Conservation (phyloP, 2,888 invertebrate species). For the Operophtera brumata region DNA sequence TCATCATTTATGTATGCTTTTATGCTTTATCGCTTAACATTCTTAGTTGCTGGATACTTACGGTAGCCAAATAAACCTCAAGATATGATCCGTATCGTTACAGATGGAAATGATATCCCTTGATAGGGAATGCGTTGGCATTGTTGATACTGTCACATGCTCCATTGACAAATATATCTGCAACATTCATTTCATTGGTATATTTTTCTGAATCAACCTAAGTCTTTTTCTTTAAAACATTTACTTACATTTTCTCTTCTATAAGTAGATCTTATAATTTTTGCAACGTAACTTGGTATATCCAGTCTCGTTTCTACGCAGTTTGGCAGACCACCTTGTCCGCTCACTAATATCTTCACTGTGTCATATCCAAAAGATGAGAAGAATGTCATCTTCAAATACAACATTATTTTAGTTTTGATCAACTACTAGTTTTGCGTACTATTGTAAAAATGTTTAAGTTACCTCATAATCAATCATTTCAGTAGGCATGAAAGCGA, state of each 20-base stretch:
- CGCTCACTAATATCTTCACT: constrained; percentile 62
- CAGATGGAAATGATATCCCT: constrained; percentile 67
- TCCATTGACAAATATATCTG: constrained; percentile 69
- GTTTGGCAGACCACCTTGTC: constrained; percentile 72
- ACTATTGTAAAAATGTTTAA: neutral
- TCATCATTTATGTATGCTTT: too few relatives aligned
- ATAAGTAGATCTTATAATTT: constrained; percentile 54
- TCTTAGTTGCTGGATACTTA: constrained; percentile 44
- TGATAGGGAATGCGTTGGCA: constrained; percentile 68
- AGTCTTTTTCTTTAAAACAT: neutral
- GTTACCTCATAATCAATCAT: constrained; percentile 73
- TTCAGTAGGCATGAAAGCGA: constrained; percentile 72
- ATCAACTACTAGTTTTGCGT: too few relatives aligned
- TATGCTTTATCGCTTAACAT: neutral
- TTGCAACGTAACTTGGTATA: constrained; percentile 61
- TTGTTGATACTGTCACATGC: constrained; percentile 61
- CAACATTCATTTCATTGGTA: constrained; percentile 10
- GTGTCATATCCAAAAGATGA: constrained; percentile 72
- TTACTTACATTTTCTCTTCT: constrained; percentile 55
- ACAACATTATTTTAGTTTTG: neutral
- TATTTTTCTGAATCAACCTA: neutral
- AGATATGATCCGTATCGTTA: constrained; percentile 66
- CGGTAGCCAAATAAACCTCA: constrained; percentile 75
- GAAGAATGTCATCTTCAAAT: constrained; percentile 52
- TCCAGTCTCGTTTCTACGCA: constrained; percentile 67